Evolutionary conservation across 2,113 vertebrate genomes (phyloP).

Genomic region (Tretioscincus oriximinensis): DNA sequence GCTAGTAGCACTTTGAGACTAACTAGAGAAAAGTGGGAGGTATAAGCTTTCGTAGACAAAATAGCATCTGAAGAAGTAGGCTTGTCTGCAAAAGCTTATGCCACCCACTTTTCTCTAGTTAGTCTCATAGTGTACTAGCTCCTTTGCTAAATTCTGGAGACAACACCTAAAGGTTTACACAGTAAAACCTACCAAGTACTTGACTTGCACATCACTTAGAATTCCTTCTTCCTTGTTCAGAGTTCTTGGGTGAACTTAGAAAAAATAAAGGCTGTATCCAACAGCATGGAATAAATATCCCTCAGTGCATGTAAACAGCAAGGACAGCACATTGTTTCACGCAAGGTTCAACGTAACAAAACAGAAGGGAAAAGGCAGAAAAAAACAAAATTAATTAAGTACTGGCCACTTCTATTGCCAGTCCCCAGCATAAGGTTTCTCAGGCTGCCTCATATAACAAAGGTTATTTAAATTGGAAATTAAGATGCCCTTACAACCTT

Average conservation of each 20-base stretch:
- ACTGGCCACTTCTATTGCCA: not conserved
- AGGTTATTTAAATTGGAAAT: slow-evolving; percentile 44
- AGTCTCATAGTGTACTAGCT: too few species aligned
- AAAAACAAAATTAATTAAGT: slow-evolving; percentile 7
- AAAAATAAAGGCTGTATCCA: not conserved
- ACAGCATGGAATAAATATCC: not conserved
- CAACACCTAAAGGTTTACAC: slow-evolving; percentile 37
- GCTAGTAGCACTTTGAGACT: too few species aligned
- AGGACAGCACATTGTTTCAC: rapidly evolving
- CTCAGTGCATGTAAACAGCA: rapidly evolving
- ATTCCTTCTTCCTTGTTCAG: slow-evolving; percentile 9
- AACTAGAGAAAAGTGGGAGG: too few species aligned
- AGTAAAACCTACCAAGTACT: slow-evolving; percentile 34
- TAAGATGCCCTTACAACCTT: not conserved
- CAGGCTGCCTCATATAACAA: slow-evolving; percentile 28
- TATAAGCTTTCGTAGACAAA: too few species aligned
- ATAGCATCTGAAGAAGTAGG: too few species aligned
- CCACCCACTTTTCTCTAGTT: too few species aligned
- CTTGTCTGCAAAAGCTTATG: too few species aligned
- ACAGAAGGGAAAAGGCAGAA: not conserved
- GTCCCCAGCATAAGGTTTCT: not conserved
- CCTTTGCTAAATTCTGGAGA: slow-evolving; percentile 37
- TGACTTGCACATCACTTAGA: not conserved
- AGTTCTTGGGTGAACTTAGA: rapidly evolving
- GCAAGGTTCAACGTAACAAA: rapidly evolving